A percentile compares a stretch with the other conserved stretches of the same genome.
These are phyloP conservation scores for Strix uralensis DNA, from an alignment of 2,113 vertebrate species.

Conservation along the genomic window DNA sequence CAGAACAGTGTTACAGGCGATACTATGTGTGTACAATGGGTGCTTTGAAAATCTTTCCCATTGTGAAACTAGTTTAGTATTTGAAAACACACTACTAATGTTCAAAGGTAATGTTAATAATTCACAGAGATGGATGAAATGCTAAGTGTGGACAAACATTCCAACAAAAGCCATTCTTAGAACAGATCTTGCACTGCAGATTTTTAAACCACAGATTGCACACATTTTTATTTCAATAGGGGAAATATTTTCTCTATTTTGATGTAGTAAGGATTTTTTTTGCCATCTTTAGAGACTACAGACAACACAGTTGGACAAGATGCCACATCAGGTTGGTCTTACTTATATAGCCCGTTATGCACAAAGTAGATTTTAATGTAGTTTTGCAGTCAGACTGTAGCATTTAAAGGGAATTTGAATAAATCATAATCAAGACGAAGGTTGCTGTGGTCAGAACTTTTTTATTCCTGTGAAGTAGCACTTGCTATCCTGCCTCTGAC, in stretches of 20 bases:
- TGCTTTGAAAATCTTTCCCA: constrained; percentile 9
- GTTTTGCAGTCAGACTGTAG: background rate
- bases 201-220: background rate
- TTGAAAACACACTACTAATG: background rate
- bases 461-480: background rate
- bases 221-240: background rate
- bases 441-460: background rate
- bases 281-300: background rate
- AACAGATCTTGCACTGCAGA: background rate
- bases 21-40: background rate
- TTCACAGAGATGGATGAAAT: background rate
- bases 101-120: constrained; percentile 16
- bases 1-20: background rate
- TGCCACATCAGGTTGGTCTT: background rate
- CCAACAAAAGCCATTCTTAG: background rate
- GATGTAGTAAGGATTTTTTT: background rate
- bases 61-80: background rate
- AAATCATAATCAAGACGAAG: background rate
- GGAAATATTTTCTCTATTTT: background rate
- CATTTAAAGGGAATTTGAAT: background rate
- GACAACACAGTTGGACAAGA: background rate
- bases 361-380: background rate
- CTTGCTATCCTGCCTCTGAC: background rate
- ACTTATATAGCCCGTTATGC: background rate
- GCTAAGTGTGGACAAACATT: background rate